Evolutionary conservation across 2,888 invertebrate species (phyloP), one percentile per base, ranked within the genome.

Genomic region (Cistogaster globosa): DNA sequence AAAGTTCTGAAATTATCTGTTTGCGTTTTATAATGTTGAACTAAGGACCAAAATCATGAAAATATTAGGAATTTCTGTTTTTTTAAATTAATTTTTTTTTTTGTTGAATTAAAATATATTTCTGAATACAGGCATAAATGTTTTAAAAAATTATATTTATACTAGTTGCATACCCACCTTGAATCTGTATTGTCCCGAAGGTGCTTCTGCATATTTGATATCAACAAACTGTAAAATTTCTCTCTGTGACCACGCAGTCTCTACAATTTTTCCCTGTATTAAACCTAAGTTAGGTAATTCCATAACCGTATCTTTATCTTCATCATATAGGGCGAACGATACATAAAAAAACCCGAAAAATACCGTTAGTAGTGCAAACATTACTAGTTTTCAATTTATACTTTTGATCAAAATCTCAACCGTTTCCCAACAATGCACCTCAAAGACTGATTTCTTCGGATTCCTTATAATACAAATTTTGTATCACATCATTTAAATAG

Each of bases 141-240:
- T 32, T 32, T 7, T 32, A 0, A 7, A 32, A 5, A 6, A 32
- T 32, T 32, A 7, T 0, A 32, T 6, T 0, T 32, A 32, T 32
- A 32, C 8, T 7, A 7, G 8, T 5, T 32, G 32, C 7, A 0
- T 32, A 32, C 32, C 42, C 86, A 92, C 92, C 91, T 92, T 92
- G 71, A 92, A 92, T 0, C 92, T 88, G 86, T 88, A 84, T 22
- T 88, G 82, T 22, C 92, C 92, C 3, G 90, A 90, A 0, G 92
- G 92, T 7, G 92, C 87, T 65, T 92, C 91, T 0, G 90, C 92
- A 84, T 92, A 92, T 87, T 90, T 88, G 1, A 92, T 88, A 87
- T 92, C 92, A n/a, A 92, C 87, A 87, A 92, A 92, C 62, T 92
- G 92, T 72, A 90, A 82, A 32, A 92, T 90, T 86, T 90, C 88